Conservation (phyloP, 92 coral and sea anemone species). For the Heliopora coerulea region DNA sequence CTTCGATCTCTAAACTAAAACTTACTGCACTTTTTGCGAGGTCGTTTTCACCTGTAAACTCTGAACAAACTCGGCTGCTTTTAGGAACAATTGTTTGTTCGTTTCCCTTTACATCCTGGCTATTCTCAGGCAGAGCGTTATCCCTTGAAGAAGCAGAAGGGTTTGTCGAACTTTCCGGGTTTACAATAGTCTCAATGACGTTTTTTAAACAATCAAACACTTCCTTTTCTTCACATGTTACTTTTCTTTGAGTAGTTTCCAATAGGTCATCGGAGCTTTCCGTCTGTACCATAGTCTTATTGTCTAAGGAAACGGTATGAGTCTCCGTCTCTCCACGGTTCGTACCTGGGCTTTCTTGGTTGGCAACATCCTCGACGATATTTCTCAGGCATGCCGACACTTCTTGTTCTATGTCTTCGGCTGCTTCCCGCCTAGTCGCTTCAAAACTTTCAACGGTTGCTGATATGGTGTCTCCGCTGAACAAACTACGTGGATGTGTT, state of each 20-base stretch:
- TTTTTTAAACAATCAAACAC: constrained; percentile 5
- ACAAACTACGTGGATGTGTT: background rate
- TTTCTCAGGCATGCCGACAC: background rate
- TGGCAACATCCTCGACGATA: background rate
- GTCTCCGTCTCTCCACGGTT: background rate
- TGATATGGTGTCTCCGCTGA: background rate
- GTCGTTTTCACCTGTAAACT: no score
- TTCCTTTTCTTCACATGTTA: background rate
- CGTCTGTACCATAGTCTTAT: background rate
- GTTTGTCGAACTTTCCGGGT: background rate
- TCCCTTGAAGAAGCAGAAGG: background rate
- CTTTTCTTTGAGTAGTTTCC: background rate
- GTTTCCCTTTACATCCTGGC: background rate
- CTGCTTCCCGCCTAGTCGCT: background rate
- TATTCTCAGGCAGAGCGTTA: background rate
- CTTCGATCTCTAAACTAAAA: no score
- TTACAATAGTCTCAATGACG: background rate
- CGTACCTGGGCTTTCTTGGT: background rate
- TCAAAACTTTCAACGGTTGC: background rate
- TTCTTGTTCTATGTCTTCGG: background rate
- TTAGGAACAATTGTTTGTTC: background rate
- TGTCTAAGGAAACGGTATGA: background rate
- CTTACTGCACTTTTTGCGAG: no score
- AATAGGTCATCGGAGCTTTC: background rate
- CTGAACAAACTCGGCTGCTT: no score